phyloP scores from a whole-genome alignment of 2,888 invertebrate species.

The Cabera pusaria region DNA sequence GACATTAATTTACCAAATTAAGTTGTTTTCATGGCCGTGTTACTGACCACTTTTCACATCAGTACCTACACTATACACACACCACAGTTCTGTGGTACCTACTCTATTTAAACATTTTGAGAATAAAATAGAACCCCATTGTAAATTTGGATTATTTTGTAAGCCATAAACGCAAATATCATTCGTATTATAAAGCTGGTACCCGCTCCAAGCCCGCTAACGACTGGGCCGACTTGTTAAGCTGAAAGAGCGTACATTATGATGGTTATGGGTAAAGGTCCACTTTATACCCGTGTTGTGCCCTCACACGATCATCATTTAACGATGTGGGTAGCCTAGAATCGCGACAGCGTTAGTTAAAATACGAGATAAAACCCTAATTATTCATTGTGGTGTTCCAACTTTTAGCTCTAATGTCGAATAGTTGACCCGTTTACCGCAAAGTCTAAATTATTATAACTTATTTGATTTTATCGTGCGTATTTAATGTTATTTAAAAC shows the following conservation, averaged over 20 bases:
- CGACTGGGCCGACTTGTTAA: conserved; percentile 58
- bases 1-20: too few species aligned
- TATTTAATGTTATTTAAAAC: too few species aligned
- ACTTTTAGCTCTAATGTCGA: conserved; percentile 13
- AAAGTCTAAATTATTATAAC: conserved; percentile 9
- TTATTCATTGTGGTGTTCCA: conserved; percentile 22
- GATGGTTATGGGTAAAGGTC: conserved; percentile 70
- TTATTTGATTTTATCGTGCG: too few species aligned
- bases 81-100: too few species aligned
- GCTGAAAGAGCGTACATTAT: conserved; percentile 65
- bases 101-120: too few species aligned
- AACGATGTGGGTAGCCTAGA: conserved; percentile 44
- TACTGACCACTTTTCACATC: too few species aligned
- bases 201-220: conserved; percentile 38
- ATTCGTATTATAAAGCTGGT: too few species aligned
- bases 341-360: conserved; percentile 42
- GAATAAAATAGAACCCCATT: too few species aligned
- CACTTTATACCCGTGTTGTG: conserved; percentile 69
- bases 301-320: conserved; percentile 69
- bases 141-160: conserved; percentile 17
- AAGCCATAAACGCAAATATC: conserved; percentile 17
- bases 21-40: too few species aligned
- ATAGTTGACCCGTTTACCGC: conserved; percentile 9
- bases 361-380: conserved; percentile 44
- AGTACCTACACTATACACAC: too few species aligned